Percentiles rank a stretch among this genome's conserved stretches.
Conservation (phyloP, 2,797 vertebrate genomes). For the Amblyopsis hoosieri region DNA sequence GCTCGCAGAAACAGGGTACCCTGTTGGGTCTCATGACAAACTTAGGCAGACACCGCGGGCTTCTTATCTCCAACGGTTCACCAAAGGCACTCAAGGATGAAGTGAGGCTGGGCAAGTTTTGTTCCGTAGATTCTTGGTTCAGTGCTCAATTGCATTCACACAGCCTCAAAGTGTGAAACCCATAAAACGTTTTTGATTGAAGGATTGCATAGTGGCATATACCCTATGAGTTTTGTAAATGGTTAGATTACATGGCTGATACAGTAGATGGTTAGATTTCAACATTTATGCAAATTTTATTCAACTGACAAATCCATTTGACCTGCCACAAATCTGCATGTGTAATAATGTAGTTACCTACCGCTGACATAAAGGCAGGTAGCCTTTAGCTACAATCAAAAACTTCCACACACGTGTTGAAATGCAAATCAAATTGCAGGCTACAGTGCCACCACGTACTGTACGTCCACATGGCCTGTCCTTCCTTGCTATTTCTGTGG, state of each 20-base stretch:
- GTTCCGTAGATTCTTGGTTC: slow-evolving; percentile 1
- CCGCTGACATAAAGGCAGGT: no score
- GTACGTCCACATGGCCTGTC: no score
- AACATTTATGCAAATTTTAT: no score
- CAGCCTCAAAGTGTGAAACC: neutral
- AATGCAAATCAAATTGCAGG: no score
- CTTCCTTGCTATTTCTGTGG: neutral
- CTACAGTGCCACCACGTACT: no score
- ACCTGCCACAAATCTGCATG: no score
- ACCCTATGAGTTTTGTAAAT: neutral
- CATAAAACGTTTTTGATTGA: neutral
- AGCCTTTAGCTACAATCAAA: no score
- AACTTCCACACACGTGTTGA: no score
- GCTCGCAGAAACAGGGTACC: slow-evolving; percentile 18
- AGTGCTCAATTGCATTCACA: slow-evolving; percentile 17
- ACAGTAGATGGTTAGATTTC: no score
- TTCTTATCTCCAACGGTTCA: slow-evolving; percentile 14
- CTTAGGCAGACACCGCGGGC: slow-evolving; percentile 19
- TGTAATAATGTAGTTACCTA: no score
- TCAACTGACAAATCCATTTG: no score
- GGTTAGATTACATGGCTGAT: no score
- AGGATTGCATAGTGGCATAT: neutral
- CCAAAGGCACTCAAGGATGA: slow-evolving; percentile 4
- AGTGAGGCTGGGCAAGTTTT: slow-evolving; percentile 22
- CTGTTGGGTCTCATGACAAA: slow-evolving; percentile 30